Evolutionary conservation across 2,797 vertebrate genomes (phyloP), one percentile per base, ranked within the genome.

Genomic region (Acridotheres tristis): DNA sequence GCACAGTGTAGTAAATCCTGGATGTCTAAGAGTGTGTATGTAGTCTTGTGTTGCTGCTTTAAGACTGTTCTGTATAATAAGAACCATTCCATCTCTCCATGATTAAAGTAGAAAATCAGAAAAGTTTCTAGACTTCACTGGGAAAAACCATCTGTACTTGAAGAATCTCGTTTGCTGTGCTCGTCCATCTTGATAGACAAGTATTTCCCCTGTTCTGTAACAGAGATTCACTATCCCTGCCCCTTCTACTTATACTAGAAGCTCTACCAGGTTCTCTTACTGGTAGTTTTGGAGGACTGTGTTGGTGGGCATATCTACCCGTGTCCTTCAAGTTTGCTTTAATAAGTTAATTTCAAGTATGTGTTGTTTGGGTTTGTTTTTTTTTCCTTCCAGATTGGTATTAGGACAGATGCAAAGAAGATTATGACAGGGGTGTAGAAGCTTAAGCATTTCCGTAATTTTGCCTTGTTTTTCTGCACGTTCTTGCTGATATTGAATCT

Each of bases 261-360:
- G 16, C 58, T 32, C 25, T 72, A 21, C 9, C 51, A 75, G 21
- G 38, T 90, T 75, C 40, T 90, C 9, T 27, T 75, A 16, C 23
- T 8, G 15, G 25, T n/a, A 25, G 14, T 72, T 92, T 42, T 59
- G 81, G 47, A 58, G 71, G 17, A 15, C 25, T 29, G 6, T 67
- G 9, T 12, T 53, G 42, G 18, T 86, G 62, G 22, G 30, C 43
- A n/a, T 1, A 1, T 27, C 19, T 62, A 1, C 48, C 27, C 0
- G 0, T 14, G 11, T 47, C n/a, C 11, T 65, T 76, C 23, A 71
- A 26, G 12, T 75, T 88, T 67, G 8, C 78, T 45, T 48, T 22
- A 3, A 30, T 36, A 13, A 0, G 0, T 72, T 78, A 78, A 11
- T 74, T 90, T 92, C 32, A 38, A 6, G 2, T 38, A 27, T 53